These are phyloP conservation scores for Tetramorium bicarinatum DNA, from an alignment of 2,888 invertebrate species.

Conservation along the genomic window DNA sequence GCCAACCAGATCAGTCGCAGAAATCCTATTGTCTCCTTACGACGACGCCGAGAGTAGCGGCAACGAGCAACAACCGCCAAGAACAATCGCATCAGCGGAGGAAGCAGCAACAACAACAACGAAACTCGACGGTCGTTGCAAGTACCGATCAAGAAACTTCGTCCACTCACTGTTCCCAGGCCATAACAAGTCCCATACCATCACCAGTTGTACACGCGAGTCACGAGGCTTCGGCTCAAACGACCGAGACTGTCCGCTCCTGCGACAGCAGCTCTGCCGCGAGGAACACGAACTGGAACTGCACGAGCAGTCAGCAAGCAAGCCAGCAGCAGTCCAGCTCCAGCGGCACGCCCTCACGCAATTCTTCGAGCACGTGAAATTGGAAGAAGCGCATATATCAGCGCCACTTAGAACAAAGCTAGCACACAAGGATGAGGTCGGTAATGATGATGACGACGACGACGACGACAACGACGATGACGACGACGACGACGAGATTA, in stretches of 20 bases:
- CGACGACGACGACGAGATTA: constrained; percentile 21
- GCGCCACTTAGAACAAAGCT: constrained; percentile 85
- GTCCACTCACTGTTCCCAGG: constrained; percentile 83
- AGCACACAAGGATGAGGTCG: constrained; percentile 69
- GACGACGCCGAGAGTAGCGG: constrained; percentile 62
- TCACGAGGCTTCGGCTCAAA: constrained; percentile 68
- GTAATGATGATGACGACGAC: constrained; percentile 6
- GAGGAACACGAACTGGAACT: constrained; percentile 68
- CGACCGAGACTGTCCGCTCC: constrained; percentile 65
- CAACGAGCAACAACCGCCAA: constrained; percentile 59
- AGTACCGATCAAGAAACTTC: constrained; percentile 70
- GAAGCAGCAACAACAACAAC: constrained; percentile 57
- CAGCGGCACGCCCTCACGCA: constrained; percentile 73
- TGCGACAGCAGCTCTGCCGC: constrained; percentile 66
- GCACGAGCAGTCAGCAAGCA: constrained; percentile 63
- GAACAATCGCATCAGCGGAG: constrained; percentile 67
- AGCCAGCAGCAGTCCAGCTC: constrained; percentile 69
- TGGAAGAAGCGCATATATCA: constrained; percentile 86
- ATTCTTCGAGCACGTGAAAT: constrained; percentile 85
- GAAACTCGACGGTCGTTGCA: constrained; percentile 58
- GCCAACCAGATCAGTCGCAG: constrained; percentile 65
- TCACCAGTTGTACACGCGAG: constrained; percentile 78
- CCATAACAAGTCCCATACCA: constrained; percentile 82
- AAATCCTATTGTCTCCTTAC: constrained; percentile 70
- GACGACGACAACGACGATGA: constrained; percentile 27